Conservation (phyloP, 1,140 invertebrate genomes). For the Drosophila insularis region DNA sequence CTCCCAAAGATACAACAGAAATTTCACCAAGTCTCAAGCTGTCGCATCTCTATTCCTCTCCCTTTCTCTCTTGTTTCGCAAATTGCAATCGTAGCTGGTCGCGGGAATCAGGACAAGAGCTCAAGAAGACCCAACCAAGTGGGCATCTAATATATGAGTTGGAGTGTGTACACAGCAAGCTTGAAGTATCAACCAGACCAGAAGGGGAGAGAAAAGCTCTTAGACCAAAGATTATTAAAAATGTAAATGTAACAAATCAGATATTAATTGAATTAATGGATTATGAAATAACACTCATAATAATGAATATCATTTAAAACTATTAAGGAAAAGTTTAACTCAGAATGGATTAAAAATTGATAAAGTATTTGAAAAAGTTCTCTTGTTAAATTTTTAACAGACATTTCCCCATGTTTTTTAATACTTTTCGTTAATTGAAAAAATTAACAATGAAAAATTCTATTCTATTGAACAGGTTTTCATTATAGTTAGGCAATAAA, state of each 20-base stretch:
- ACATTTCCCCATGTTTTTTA: no score
- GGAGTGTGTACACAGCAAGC: conserved; percentile 8
- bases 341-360: no score
- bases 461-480: neutral
- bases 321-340: no score
- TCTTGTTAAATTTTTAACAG: no score
- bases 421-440: no score
- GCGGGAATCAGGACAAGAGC: conserved; percentile 64
- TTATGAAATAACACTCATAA: no score
- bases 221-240: neutral
- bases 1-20: conserved; percentile 60
- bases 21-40: conserved; percentile 45
- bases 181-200: conserved; percentile 30
- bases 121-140: conserved; percentile 13
- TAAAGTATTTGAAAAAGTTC: no score
- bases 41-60: neutral
- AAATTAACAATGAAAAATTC: no score
- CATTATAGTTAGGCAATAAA: neutral
- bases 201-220: conserved; percentile 31
- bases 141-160: neutral
- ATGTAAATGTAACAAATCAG: no score
- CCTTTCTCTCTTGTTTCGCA: conserved; percentile 51
- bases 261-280: no score
- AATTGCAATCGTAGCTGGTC: conserved; percentile 72
- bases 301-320: no score